Conservation (phyloP, 2,113 vertebrate species). For the Pao palembangensis region DNA sequence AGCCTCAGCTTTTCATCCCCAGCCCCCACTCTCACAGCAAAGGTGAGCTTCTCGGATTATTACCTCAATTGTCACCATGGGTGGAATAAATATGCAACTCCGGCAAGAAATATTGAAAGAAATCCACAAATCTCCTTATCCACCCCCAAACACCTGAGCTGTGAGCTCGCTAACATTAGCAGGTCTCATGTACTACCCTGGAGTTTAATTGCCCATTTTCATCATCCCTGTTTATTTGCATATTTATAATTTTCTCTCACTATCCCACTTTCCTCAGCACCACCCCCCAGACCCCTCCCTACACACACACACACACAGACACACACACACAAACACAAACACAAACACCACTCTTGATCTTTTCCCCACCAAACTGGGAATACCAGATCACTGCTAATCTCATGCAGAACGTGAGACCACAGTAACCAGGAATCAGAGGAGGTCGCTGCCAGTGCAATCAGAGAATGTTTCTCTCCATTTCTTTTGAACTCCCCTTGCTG, state of each 20-base stretch:
- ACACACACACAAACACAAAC: not conserved
- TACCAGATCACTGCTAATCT: constrained; percentile 14
- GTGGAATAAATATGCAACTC: constrained; percentile 38
- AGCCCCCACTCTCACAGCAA: constrained; percentile 19
- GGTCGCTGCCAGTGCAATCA: constrained; percentile 39
- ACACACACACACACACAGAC: not conserved
- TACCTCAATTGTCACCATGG: constrained; percentile 35
- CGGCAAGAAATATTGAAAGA: constrained; percentile 25
- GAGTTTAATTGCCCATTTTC: constrained; percentile 14
- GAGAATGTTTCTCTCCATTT: constrained; percentile 45
- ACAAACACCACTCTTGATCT: not conserved
- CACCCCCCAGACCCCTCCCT: not conserved
- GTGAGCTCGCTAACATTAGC: constrained; percentile 19
- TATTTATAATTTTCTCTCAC: constrained; percentile 16
- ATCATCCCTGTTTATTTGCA: constrained; percentile 18
- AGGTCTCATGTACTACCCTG: constrained; percentile 20
- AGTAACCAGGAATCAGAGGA: constrained; percentile 41
- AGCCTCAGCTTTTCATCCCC: constrained; percentile 19
- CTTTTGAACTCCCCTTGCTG: constrained; percentile 42
- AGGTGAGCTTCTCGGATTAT: constrained; percentile 50
- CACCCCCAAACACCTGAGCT: constrained; percentile 13
- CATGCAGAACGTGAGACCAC: constrained; percentile 17
- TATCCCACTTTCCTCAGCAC: constrained; percentile 6
- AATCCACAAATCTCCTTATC: constrained; percentile 8
- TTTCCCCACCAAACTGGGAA: not conserved